A percentile compares a stretch with the other conserved stretches of the same genome.
These are phyloP conservation scores for Ceyx margarethae DNA, from an alignment of 2,113 vertebrate genomes.

Conservation along the genomic window DNA sequence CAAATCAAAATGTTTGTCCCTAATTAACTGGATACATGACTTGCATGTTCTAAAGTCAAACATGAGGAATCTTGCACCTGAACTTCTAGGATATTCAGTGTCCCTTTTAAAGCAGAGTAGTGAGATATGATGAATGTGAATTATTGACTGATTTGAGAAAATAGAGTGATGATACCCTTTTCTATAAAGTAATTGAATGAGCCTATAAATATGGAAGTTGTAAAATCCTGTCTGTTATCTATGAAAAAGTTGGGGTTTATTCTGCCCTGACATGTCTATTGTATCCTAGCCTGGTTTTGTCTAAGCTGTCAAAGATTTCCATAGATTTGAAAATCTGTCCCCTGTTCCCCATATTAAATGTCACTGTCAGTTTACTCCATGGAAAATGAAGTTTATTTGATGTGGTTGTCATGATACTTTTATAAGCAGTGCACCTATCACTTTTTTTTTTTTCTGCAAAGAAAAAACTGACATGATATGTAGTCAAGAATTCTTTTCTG, in stretches of 20 bases:
- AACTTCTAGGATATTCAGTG: neutral
- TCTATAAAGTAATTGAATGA: neutral
- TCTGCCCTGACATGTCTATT: neutral
- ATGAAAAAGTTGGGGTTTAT: neutral
- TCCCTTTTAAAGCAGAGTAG: neutral
- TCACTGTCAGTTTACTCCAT: conserved; percentile 81
- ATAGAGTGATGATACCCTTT: neutral
- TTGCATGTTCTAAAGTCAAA: neutral
- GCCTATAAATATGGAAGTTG: neutral
- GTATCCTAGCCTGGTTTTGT: neutral
- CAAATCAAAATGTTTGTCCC: neutral
- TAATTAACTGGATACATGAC: neutral
- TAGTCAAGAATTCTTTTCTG: conserved; percentile 38
- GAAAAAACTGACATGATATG: conserved; percentile 30
- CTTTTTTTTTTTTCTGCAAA: conserved; percentile 60
- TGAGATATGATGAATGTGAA: neutral
- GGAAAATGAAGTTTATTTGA: conserved; percentile 82
- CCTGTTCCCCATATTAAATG: conserved; percentile 79
- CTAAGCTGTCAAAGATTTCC: conserved; percentile 64
- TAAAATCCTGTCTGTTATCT: conserved; percentile 14
- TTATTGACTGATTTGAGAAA: conserved; percentile 8
- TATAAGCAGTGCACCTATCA: conserved; percentile 78
- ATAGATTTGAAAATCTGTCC: conserved; percentile 67
- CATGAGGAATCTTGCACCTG: neutral
- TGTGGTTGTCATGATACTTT: conserved; percentile 80